Conservation (phyloP, 1,140 invertebrate genomes). For the Calliphora vicina region DNA sequence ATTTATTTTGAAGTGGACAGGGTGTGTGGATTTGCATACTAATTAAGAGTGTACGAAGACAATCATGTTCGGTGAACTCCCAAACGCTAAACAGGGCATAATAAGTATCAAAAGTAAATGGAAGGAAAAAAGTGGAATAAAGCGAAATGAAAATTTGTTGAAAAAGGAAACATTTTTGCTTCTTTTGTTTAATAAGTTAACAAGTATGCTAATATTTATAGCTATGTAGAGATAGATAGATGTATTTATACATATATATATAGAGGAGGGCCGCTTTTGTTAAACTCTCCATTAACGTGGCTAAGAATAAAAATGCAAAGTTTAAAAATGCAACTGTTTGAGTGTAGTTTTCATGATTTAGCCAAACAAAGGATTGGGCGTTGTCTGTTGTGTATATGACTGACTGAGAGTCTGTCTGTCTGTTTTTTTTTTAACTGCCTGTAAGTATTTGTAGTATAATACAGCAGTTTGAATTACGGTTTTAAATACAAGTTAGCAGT, state of each 20-base stretch:
- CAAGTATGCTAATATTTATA: too few relatives aligned
- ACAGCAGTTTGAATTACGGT: neutral
- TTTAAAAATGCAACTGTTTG: neutral
- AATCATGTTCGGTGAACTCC: neutral
- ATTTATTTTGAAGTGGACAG: neutral
- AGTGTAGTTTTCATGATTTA: neutral
- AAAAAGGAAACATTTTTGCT: neutral
- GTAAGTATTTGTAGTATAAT: neutral
- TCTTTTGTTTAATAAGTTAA: neutral
- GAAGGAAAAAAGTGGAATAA: too few relatives aligned
- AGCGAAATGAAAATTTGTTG: neutral
- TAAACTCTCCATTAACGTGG: neutral
- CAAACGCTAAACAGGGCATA: neutral
- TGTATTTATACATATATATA: neutral
- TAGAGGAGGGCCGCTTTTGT: neutral
- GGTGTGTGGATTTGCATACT: slow-evolving; percentile 12
- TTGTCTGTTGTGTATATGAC: neutral
- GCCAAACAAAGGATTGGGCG: neutral
- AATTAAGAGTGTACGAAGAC: neutral
- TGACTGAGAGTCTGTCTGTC: too few relatives aligned
- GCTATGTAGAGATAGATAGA: too few relatives aligned
- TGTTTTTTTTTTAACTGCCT: neutral
- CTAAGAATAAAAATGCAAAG: neutral
- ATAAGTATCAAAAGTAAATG: neutral
- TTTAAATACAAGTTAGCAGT: neutral